A percentile compares a stretch with the other conserved stretches of the same genome.
phyloP scores from a whole-genome alignment of 2,113 vertebrate genomes.

The Psilopogon haemacephalus region DNA sequence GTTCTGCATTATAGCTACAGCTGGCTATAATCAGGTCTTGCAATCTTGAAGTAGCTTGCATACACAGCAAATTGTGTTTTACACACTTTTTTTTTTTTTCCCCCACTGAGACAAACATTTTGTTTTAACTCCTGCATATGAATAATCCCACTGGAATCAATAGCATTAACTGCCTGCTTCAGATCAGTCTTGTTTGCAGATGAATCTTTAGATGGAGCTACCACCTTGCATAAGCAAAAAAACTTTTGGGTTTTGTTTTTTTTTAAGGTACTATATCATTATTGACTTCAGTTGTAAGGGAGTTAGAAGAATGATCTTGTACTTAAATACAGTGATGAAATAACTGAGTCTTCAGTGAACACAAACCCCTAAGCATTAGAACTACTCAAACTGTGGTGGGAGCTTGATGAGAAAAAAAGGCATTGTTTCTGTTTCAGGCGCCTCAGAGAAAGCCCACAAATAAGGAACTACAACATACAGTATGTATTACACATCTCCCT shows the following conservation, averaged over 20 bases:
- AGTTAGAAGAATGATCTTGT: neutral
- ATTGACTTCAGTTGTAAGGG: neutral
- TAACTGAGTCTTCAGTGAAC: neutral
- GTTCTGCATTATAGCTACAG: neutral
- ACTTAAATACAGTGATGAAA: neutral
- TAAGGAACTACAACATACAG: neutral
- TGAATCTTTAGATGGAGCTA: neutral
- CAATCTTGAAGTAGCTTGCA: neutral
- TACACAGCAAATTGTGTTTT: neutral
- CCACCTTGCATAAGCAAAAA: neutral
- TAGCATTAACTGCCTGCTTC: neutral
- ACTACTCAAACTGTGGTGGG: neutral
- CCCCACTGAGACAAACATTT: neutral
- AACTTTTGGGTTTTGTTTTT: neutral
- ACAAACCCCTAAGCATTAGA: neutral
- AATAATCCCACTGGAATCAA: neutral
- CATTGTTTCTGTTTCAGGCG: neutral
- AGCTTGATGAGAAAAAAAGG: neutral
- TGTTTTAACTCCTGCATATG: neutral
- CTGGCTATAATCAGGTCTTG: neutral
- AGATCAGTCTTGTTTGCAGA: neutral
- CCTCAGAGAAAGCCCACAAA: neutral
- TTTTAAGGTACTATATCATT: neutral
- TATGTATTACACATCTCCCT: neutral
- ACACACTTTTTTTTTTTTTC: neutral